phyloP scores from a whole-genome alignment of 1,140 invertebrate genomes.

The Habropoda laboriosa region DNA sequence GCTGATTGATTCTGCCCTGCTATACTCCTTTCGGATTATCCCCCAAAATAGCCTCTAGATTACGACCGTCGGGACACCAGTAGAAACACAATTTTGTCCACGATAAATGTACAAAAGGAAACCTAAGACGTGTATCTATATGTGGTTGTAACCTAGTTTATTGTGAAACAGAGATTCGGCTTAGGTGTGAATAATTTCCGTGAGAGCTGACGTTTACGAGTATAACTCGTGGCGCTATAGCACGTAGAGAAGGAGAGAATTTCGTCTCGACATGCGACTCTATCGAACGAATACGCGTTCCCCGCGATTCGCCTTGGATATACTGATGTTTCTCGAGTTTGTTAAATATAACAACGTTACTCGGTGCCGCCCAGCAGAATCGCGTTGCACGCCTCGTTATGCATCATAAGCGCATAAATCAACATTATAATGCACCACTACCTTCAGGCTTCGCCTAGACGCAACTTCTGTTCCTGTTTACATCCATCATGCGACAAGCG shows the following conservation, averaged over 20 bases:
- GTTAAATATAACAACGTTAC: constrained; percentile 32
- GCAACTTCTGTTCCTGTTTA: constrained; percentile 40
- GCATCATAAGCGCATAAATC: constrained; percentile 53
- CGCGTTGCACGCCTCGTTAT: constrained; percentile 43
- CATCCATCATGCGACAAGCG: too few species aligned
- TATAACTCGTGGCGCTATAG: too few species aligned
- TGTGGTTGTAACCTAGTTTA: too few species aligned
- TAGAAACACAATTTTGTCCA: background rate
- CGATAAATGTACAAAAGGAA: background rate
- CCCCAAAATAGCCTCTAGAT: too few species aligned
- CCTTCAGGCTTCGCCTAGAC: constrained; percentile 3
- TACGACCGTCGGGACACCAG: too few species aligned
- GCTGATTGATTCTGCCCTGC: background rate
- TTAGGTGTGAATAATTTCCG: background rate
- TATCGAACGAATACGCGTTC: constrained; percentile 18
- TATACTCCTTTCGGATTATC: background rate
- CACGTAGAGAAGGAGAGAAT: too few species aligned
- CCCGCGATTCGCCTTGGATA: constrained; percentile 13
- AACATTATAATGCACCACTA: constrained; percentile 51
- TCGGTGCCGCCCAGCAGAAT: constrained; percentile 11
- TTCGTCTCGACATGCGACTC: too few species aligned
- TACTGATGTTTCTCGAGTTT: constrained; percentile 48
- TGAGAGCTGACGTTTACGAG: background rate
- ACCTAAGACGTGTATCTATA: too few species aligned
- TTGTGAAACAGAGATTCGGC: background rate